Percentiles rank a stretch among this genome's conserved stretches.
Conservation (phyloP, 2,113 vertebrate genomes). For the Stomatorhinus ivindoensis region DNA sequence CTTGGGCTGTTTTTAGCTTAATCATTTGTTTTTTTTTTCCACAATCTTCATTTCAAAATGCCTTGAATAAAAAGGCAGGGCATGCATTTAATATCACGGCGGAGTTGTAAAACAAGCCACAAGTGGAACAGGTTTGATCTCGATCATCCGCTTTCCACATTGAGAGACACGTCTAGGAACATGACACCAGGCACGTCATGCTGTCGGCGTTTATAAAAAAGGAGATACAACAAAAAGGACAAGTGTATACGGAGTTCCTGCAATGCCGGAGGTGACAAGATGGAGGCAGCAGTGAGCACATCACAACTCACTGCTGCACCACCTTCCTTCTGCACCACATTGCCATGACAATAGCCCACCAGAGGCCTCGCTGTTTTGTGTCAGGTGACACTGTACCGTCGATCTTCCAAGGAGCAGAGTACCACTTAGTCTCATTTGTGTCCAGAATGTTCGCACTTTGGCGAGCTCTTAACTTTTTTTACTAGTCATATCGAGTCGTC, state of each 20-base stretch:
- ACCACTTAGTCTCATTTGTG: neutral
- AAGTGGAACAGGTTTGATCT: neutral
- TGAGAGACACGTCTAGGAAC: neutral
- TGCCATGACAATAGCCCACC: neutral
- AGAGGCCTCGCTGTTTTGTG: neutral
- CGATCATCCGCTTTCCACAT: neutral
- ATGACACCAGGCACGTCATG: neutral
- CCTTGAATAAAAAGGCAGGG: neutral
- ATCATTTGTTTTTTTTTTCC: neutral
- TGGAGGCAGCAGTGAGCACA: conserved; percentile 26
- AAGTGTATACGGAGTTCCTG: conserved; percentile 49
- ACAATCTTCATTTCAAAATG: neutral
- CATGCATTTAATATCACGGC: neutral
- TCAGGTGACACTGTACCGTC: neutral
- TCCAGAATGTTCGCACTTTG: neutral
- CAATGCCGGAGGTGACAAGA: conserved; percentile 62
- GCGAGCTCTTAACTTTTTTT: neutral
- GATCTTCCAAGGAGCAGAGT: neutral
- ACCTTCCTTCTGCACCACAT: conserved; percentile 15
- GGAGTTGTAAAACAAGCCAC: neutral
- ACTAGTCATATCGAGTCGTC: neutral
- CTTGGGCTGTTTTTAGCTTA: neutral
- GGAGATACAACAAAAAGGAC: neutral
- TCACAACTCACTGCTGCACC: conserved; percentile 24
- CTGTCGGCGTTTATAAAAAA: neutral